Evolutionary conservation across 2,113 vertebrate species (phyloP).

Genomic region (Petrocephalus microphthalmus): DNA sequence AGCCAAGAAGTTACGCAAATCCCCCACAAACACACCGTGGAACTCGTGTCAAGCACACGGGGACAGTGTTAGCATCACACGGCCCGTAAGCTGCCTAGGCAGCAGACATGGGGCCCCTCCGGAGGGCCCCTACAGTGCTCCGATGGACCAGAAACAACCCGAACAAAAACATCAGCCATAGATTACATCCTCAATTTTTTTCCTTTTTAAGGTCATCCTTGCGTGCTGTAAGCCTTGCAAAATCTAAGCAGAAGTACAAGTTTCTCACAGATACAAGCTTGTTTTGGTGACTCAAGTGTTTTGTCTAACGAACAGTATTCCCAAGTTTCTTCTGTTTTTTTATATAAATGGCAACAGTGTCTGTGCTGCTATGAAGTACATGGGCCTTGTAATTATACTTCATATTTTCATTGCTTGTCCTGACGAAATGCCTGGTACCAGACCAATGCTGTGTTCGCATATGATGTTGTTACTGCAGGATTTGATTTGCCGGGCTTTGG

Average conservation of each 20-base stretch:
- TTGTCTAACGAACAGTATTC: not conserved
- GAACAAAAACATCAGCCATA: not conserved
- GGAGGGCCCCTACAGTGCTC: not conserved
- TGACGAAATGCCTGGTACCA: not conserved
- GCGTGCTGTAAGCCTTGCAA: slow-evolving; percentile 18
- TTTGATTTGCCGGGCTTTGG: slow-evolving; percentile 38
- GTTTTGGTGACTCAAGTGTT: slow-evolving; percentile 18
- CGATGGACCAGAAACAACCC: not conserved
- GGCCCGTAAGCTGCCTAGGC: not conserved
- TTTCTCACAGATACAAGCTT: slow-evolving; percentile 31
- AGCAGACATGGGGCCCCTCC: not conserved
- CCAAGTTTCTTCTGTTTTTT: not conserved
- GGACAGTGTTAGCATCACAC: not conserved
- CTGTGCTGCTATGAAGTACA: not conserved
- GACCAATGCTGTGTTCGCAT: not conserved
- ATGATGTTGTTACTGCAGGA: slow-evolving; percentile 32
- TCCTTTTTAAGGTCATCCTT: not conserved
- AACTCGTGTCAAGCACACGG: slow-evolving; percentile 13
- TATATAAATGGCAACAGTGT: not conserved
- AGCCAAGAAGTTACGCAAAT: not conserved
- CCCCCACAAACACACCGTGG: not conserved
- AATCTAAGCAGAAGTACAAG: slow-evolving; percentile 45
- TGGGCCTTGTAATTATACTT: not conserved
- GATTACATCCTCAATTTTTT: not conserved
- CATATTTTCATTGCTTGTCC: not conserved